Evolutionary conservation across 2,797 vertebrate genomes (phyloP).

Genomic region (Leontopithecus rosalia): DNA sequence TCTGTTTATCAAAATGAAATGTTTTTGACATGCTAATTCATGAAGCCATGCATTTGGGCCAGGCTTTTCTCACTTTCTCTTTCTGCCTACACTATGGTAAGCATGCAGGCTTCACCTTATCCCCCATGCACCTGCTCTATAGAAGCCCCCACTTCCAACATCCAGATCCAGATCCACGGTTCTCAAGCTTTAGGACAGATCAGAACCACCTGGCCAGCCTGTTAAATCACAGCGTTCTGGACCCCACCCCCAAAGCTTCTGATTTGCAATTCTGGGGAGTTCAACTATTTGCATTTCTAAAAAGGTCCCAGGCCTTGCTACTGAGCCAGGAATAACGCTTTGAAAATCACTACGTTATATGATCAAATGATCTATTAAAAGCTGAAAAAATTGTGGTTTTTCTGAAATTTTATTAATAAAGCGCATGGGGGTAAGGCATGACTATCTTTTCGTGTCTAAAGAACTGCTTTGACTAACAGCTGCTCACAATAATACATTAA

Average conservation of each 20-base stretch:
- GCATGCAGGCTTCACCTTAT: rapidly evolving
- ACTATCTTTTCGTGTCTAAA: not conserved
- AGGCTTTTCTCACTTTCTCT: not conserved
- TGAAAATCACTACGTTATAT: not conserved
- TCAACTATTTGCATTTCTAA: not conserved
- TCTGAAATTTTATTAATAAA: not conserved
- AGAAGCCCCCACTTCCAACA: not conserved
- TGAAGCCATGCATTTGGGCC: not conserved
- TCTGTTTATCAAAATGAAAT: not conserved
- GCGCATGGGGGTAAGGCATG: not conserved
- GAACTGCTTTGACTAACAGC: not conserved
- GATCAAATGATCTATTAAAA: not conserved
- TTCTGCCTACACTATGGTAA: not conserved
- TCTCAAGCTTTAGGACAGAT: not conserved
- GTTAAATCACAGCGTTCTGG: not conserved
- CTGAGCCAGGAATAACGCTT: not conserved
- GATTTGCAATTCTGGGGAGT: not conserved
- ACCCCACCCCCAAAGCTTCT: not conserved
- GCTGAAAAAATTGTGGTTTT: not conserved
- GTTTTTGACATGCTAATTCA: not conserved
- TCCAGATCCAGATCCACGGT: not conserved
- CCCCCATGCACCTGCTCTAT: not conserved
- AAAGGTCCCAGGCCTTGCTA: not conserved
- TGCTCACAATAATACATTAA: not conserved
- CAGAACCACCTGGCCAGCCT: not conserved